Evolutionary conservation across 1,140 invertebrate species (phyloP), one percentile per base, ranked within the genome.

Genomic region (Adelges cooleyi): DNA sequence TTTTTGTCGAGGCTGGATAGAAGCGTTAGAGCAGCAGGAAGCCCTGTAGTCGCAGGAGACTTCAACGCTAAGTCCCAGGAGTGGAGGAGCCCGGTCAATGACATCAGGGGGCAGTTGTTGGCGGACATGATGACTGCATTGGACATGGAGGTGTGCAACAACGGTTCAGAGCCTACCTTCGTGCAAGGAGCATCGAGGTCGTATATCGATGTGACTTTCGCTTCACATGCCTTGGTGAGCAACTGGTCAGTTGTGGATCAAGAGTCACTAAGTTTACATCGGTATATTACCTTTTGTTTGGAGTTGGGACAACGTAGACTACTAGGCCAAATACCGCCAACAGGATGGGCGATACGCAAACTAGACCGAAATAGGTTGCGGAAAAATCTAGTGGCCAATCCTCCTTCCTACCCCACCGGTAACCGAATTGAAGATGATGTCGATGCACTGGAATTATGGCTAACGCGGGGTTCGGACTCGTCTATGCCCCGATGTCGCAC

Each of bases 401-500:
- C 5, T 27, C 15, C 0, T 3, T 25, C 1, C 2, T n/a, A 11
- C 10, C 2, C 13, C 22, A 50, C 0, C 10, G 9, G 15, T 13
- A 10, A 1, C 8, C 0, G 2, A 1, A 1, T 1, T 1, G 0
- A 10, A 25, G 2, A 0, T 0, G 48, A 15, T 22, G 23, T 1
- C 0, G 25, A 3, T 5, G 15, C 10, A 1, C 2, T 25, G 15
- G 23, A 50, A n/a, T 46, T 20, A 0, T 33, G 44, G 27, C 25
- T 51, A 17, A 27, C 49, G 0, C 1, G 5, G 0, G 11, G 25
- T n/a, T 15, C 49, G 4, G 23, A 50, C 11, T 3, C 8, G 2
- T 50, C 22, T n/a, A 50, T 50, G 25, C 49, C 23, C 1, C n/a
- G 23, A n/a, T 27, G 1, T 10, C 8, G 3, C 3, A 25, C 22